Base-by-base conservation (phyloP, 2,888 invertebrate genomes). In the Cryptocephalus moraei region DNA sequence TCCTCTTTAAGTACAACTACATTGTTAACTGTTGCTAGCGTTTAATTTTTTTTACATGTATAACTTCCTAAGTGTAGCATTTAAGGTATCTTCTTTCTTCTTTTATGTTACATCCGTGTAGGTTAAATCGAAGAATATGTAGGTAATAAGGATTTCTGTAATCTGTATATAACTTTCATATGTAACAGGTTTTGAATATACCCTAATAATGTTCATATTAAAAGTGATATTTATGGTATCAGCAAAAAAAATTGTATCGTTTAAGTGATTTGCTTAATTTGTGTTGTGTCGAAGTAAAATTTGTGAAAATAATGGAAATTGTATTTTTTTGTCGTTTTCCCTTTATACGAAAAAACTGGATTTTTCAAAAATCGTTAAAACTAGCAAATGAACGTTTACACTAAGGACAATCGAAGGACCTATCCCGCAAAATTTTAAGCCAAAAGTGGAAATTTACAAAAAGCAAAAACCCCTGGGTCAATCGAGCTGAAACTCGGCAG, bases 221-320 rank as follows among this genome's bases (percentile, higher is more conserved):
- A 36, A 32, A 36, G 32, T 11, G 39, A 11, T 51, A 53, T 52
- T 49, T 55, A 52, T 54, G 51, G 52, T 55, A 57, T 56, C 53
- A 49, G 54, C 50, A 52, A 57, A 54, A 51, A 54, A 51, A 49
- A 46, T 49, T 54, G 48, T 59, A 56, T 52, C 53, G 58, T 60
- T 57, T 51, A 55, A 58, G 60, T 58, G 52, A 55, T 57, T 56
- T 60, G 60, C 62, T 62, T 62, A 53, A 52, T 57, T 62, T 62
- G 62, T 62, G 61, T 62, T 62, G 62, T 62, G 62, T 60, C 56
- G 55, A 58, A 36, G 12, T 36, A 36, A 36, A 36, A 12, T 36
- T 36, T 6, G 36, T 36, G 36, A 36, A 36, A 36, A 36, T 36
- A 36, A 36, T 12, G 3, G 36, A 11, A 36, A n/a, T 36, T 36